These are phyloP conservation scores for Eulithis prunata DNA, from an alignment of 2,888 invertebrate species.

Conservation along the genomic window DNA sequence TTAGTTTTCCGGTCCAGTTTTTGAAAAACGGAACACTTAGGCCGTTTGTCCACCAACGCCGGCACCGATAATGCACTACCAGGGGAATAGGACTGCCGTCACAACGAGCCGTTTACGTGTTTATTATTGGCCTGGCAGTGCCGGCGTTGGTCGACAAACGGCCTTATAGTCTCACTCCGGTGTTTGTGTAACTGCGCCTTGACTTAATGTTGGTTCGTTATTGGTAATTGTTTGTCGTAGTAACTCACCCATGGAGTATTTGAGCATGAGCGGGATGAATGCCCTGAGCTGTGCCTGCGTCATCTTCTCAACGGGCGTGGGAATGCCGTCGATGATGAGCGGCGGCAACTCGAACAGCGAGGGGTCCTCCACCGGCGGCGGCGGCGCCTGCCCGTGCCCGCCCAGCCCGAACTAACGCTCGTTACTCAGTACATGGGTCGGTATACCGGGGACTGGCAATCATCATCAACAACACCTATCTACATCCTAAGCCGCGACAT, in stretches of 20 bases:
- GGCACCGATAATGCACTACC: no score
- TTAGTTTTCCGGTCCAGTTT: no score
- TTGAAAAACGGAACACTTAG: no score
- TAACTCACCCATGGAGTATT: conserved; percentile 94
- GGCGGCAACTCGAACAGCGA: conserved; percentile 97
- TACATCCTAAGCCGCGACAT: neutral
- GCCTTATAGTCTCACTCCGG: no score
- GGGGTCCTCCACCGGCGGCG: conserved; percentile 91
- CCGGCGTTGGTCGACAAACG: no score
- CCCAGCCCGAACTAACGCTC: conserved; percentile 87
- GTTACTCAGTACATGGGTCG: conserved; percentile 38
- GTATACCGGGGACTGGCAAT: neutral
- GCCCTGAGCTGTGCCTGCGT: conserved; percentile 98
- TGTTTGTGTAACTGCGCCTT: no score
- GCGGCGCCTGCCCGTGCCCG: conserved; percentile 76
- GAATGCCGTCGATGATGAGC: conserved; percentile 98
- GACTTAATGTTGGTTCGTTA: no score
- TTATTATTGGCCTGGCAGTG: no score
- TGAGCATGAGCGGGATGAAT: conserved; percentile 98
- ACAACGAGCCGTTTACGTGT: no score
- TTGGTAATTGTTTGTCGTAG: no score
- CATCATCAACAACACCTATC: neutral
- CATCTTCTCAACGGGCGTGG: conserved; percentile 99
- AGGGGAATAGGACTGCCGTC: no score
- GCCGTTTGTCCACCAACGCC: no score